Evolutionary conservation across 2,113 vertebrate genomes (phyloP).

Genomic region (Galeopterus variegatus): DNA sequence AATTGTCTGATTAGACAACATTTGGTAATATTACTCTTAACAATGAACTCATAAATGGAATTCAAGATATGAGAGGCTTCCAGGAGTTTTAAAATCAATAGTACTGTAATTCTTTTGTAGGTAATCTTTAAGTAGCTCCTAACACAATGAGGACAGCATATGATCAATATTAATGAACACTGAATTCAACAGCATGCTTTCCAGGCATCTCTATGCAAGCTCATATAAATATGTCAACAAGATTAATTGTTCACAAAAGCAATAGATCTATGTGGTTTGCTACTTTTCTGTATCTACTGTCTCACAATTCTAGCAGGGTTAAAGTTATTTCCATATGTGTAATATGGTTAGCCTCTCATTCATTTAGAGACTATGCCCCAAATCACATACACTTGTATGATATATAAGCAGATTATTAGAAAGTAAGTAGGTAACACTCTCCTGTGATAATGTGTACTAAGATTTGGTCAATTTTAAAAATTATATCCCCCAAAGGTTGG

Average conservation of each 20-base stretch:
- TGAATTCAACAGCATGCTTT: constrained; percentile 85
- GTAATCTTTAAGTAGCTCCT: constrained; percentile 88
- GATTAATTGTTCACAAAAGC: constrained; percentile 89
- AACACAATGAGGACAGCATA: constrained; percentile 84
- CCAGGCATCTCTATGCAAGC: constrained; percentile 87
- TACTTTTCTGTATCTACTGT: constrained; percentile 78
- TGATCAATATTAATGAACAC: constrained; percentile 91
- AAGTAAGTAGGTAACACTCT: background rate
- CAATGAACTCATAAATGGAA: background rate
- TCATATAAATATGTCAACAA: constrained; percentile 89
- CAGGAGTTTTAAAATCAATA: constrained; percentile 82
- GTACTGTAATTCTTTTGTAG: constrained; percentile 82
- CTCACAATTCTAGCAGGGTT: constrained; percentile 60
- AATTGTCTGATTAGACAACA: constrained; percentile 26
- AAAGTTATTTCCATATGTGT: constrained; percentile 49
- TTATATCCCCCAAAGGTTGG: background rate
- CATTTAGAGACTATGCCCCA: constrained; percentile 38
- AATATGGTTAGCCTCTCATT: constrained; percentile 46
- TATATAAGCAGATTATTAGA: background rate
- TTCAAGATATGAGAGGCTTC: constrained; percentile 77
- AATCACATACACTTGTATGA: background rate
- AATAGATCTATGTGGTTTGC: constrained; percentile 86
- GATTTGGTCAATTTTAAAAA: background rate
- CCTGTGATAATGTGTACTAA: background rate
- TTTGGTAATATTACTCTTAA: constrained; percentile 39